Evolutionary conservation across 1,140 invertebrate genomes (phyloP).

Genomic region (Trichonephila inaurata): DNA sequence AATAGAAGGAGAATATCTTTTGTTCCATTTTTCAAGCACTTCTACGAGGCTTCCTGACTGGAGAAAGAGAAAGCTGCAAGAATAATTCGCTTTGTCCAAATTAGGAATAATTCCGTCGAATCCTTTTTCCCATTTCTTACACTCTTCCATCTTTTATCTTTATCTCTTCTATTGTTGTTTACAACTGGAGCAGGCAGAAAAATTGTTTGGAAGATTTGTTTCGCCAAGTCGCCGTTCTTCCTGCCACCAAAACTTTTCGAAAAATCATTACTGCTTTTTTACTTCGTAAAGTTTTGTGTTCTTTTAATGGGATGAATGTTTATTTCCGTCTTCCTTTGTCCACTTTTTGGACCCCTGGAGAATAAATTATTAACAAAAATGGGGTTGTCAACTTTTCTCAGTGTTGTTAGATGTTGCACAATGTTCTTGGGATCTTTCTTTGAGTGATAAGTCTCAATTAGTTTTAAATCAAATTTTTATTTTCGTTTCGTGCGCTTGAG

Average conservation of each 20-base stretch:
- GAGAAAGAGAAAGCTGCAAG: background rate
- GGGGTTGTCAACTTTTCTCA: slow-evolving; percentile 1
- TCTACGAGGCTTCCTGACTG: background rate
- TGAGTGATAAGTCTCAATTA: slow-evolving; percentile 42
- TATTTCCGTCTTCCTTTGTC: slow-evolving; percentile 39
- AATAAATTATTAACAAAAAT: background rate
- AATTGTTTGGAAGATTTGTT: slow-evolving; percentile 61
- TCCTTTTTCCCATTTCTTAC: slow-evolving; percentile 2
- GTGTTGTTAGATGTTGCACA: background rate
- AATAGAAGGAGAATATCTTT: background rate
- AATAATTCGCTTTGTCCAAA: slow-evolving; percentile 47
- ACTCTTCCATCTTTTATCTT: slow-evolving; percentile 31
- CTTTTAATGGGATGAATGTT: slow-evolving; percentile 41
- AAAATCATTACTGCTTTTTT: background rate
- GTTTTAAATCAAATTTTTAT: slow-evolving; percentile 10
- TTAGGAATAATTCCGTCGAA: slow-evolving; percentile 65
- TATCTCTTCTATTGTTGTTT: slow-evolving; percentile 36
- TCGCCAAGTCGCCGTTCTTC: background rate
- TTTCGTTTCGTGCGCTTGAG: background rate
- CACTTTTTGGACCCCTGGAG: slow-evolving; percentile 14
- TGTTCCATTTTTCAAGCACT: slow-evolving; percentile 11
- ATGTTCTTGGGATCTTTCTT: no score
- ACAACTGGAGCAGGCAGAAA: slow-evolving; percentile 39
- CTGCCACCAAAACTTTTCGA: background rate
- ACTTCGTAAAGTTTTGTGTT: slow-evolving; percentile 6